Evolutionary conservation across 2,113 vertebrate genomes (phyloP).

Genomic region (Ceyx margarethae): DNA sequence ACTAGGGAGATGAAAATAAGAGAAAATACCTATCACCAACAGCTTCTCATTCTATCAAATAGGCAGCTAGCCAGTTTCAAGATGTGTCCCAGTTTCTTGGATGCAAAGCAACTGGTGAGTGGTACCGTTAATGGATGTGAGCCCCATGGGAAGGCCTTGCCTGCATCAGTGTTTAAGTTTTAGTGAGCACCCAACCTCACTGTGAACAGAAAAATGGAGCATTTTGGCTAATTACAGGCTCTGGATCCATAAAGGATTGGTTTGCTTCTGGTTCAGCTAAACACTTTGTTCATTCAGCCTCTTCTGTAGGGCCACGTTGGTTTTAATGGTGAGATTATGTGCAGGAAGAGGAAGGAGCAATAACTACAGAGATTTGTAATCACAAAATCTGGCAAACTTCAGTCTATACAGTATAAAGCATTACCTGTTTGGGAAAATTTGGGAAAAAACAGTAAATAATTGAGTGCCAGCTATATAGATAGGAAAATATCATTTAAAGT

Average conservation of each 20-base stretch:
- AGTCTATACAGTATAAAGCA: not conserved
- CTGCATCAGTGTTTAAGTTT: slow-evolving; percentile 11
- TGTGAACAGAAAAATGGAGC: not conserved
- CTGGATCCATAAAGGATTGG: not conserved
- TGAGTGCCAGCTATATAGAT: not conserved
- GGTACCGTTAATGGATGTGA: slow-evolving; percentile 18
- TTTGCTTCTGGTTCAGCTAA: slow-evolving; percentile 26
- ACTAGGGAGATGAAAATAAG: not conserved
- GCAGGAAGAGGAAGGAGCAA: not conserved
- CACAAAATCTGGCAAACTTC: not conserved
- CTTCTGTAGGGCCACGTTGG: not conserved
- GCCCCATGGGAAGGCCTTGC: not conserved
- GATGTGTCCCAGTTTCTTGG: slow-evolving; percentile 48
- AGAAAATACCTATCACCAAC: not conserved
- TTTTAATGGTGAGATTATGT: slow-evolving; percentile 46
- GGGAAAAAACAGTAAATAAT: not conserved
- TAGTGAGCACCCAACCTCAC: not conserved
- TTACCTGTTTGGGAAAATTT: not conserved
- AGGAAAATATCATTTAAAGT: not conserved
- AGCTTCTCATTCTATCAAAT: slow-evolving; percentile 14
- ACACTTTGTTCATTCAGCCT: slow-evolving; percentile 28
- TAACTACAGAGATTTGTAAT: slow-evolving; percentile 6
- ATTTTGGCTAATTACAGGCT: slow-evolving; percentile 2
- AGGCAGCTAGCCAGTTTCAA: slow-evolving; percentile 12
- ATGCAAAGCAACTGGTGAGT: slow-evolving; percentile 9